Evolutionary conservation across 2,888 invertebrate species (phyloP).

Genomic region (Formica aserva): DNA sequence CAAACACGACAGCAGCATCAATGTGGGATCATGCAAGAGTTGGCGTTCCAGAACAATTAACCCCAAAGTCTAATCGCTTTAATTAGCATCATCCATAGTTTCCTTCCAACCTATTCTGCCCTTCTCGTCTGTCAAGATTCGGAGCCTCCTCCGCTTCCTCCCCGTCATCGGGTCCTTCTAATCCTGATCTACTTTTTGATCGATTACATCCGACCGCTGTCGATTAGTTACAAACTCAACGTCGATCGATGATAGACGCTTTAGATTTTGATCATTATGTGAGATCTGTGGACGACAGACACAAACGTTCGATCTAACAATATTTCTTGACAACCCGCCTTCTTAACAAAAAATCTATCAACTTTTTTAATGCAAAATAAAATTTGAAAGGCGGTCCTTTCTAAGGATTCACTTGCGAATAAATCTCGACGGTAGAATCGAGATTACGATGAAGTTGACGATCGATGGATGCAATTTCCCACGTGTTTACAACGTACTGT

Average conservation of each 20-base stretch:
- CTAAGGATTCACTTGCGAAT: neutral
- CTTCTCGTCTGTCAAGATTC: slow-evolving; percentile 69
- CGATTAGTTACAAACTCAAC: slow-evolving; percentile 25
- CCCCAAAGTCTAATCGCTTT: slow-evolving; percentile 84
- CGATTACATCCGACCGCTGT: slow-evolving; percentile 52
- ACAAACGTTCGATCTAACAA: slow-evolving; percentile 13
- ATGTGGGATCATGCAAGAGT: slow-evolving; percentile 59
- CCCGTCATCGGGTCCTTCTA: slow-evolving; percentile 72
- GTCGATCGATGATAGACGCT: slow-evolving; percentile 12
- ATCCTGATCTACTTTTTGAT: slow-evolving; percentile 69
- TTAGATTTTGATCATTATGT: slow-evolving; percentile 8
- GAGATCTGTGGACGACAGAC: neutral
- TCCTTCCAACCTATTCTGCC: slow-evolving; percentile 77
- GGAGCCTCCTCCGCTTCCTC: slow-evolving; percentile 69
- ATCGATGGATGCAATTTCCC: slow-evolving; percentile 61
- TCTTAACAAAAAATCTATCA: slow-evolving; percentile 12
- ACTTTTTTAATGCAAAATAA: neutral
- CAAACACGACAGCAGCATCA: slow-evolving; percentile 53
- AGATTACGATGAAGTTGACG: slow-evolving; percentile 9
- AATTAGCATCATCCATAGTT: slow-evolving; percentile 79
- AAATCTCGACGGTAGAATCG: neutral
- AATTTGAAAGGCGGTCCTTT: neutral
- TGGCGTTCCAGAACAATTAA: slow-evolving; percentile 84
- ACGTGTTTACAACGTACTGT: slow-evolving; percentile 75
- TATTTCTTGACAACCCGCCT: slow-evolving; percentile 19